Evolutionary conservation across 2,113 vertebrate genomes (phyloP).

Genomic region (Motacilla tschutschensis): DNA sequence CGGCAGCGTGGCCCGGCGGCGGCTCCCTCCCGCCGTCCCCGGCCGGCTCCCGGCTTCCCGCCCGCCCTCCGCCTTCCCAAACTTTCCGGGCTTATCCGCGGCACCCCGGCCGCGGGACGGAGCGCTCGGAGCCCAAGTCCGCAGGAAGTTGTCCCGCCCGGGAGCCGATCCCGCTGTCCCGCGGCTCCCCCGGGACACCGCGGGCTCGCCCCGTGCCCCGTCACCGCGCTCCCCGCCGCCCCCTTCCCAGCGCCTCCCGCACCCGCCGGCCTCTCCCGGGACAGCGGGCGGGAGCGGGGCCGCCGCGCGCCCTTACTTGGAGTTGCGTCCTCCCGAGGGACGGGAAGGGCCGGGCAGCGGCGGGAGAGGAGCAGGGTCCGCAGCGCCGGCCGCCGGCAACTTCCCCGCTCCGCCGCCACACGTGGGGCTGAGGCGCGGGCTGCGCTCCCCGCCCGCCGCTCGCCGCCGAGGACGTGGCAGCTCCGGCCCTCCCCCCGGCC

Average conservation of each 20-base stretch:
- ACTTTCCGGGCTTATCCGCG: neutral
- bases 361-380: neutral
- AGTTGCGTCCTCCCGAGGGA: neutral
- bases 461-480: slow-evolving; percentile 26
- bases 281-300: neutral
- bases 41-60: neutral
- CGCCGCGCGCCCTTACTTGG: neutral
- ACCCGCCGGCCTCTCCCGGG: neutral
- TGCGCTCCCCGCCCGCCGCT: neutral
- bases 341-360: neutral
- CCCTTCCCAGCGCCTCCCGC: neutral
- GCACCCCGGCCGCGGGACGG: neutral
- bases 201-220: neutral
- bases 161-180: neutral
- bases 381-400: neutral
- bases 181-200: neutral
- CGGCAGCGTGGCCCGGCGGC: neutral
- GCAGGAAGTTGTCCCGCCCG: neutral
- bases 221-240: neutral
- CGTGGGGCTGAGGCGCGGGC: slow-evolving; percentile 15
- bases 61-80: neutral
- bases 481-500: neutral
- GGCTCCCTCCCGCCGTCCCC: neutral
- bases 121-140: neutral
- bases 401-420: slow-evolving; percentile 7